Evolutionary conservation across 1,140 invertebrate genomes (phyloP).

Genomic region (Daktulosphaira vitifoliae): DNA sequence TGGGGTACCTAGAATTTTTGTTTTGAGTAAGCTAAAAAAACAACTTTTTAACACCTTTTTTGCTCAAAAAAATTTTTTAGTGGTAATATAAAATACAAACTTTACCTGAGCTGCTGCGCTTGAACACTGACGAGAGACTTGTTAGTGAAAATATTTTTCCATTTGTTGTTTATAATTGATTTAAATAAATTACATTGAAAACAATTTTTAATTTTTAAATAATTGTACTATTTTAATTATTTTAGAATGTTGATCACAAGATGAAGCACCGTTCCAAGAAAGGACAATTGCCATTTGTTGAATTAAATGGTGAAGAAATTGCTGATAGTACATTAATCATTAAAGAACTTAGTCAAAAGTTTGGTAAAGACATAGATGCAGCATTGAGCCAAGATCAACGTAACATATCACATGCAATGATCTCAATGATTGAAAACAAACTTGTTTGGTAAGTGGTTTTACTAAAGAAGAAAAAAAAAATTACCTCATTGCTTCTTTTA

Average conservation of each 20-base stretch:
- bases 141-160: too few relatives aligned
- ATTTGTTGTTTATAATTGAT: too few relatives aligned
- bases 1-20: too few relatives aligned
- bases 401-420: conserved; percentile 81
- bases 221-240: conserved; percentile 43
- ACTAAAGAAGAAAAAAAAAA: not conserved
- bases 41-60: too few relatives aligned
- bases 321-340: conserved; percentile 83
- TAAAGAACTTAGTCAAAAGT: conserved; percentile 70
- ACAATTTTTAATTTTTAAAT: too few relatives aligned
- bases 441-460: conserved; percentile 58
- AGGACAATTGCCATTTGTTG: conserved; percentile 83
- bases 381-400: conserved; percentile 71
- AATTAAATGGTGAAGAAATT: conserved; percentile 87
- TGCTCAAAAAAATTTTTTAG: too few relatives aligned
- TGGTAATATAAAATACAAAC: too few relatives aligned
- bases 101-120: too few relatives aligned
- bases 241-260: conserved; percentile 89
- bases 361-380: conserved; percentile 72
- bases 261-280: conserved; percentile 88
- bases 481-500: not conserved
- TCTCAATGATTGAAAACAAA: conserved; percentile 91
- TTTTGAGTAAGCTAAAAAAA: too few relatives aligned
- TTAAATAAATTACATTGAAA: too few relatives aligned
- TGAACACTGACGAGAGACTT: too few relatives aligned